Evolutionary conservation across 1,140 invertebrate species (phyloP).

Genomic region (Anthonomus grandis): DNA sequence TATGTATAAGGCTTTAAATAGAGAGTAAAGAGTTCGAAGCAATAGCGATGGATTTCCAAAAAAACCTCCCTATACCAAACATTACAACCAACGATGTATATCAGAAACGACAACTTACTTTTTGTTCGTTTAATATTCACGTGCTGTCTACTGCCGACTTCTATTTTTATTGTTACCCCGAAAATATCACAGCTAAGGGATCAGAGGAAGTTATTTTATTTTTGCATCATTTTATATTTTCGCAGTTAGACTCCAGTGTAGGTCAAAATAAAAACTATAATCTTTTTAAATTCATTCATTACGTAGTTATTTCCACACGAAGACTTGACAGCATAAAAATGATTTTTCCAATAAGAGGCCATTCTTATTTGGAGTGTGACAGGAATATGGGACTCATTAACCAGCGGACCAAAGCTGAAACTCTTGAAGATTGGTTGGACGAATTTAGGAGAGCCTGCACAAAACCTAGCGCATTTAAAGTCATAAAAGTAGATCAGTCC

Average conservation of each 20-base stretch:
- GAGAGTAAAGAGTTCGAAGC: constrained; percentile 20
- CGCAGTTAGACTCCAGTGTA: background rate
- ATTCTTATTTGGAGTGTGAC: constrained; percentile 9
- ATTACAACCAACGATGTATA: constrained; percentile 34
- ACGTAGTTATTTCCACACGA: constrained; percentile 8
- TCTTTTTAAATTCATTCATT: too few relatives aligned
- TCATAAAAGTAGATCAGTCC: constrained; percentile 8
- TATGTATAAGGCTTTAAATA: too few relatives aligned
- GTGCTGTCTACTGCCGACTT: background rate
- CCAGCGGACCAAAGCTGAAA: constrained; percentile 6
- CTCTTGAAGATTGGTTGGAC: constrained; percentile 1
- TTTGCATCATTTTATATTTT: constrained; percentile 8
- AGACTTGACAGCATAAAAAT: constrained; percentile 3
- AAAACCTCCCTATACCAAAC: constrained; percentile 25
- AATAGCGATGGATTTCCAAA: constrained; percentile 27
- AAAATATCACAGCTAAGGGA: background rate
- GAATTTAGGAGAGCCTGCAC: constrained; percentile 1
- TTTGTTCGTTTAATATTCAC: constrained; percentile 1
- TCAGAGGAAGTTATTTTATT: constrained; percentile 1
- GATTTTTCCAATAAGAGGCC: background rate
- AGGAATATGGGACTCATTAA: constrained; percentile 2
- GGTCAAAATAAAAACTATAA: background rate
- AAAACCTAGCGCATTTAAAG: constrained; percentile 5
- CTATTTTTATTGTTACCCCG: constrained; percentile 3
- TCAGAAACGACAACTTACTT: constrained; percentile 28